Percentiles rank a stretch among this genome's conserved stretches.
These are phyloP conservation scores for Lipotes vexillifer DNA, from an alignment of 2,113 vertebrate species.

Conservation along the genomic window DNA sequence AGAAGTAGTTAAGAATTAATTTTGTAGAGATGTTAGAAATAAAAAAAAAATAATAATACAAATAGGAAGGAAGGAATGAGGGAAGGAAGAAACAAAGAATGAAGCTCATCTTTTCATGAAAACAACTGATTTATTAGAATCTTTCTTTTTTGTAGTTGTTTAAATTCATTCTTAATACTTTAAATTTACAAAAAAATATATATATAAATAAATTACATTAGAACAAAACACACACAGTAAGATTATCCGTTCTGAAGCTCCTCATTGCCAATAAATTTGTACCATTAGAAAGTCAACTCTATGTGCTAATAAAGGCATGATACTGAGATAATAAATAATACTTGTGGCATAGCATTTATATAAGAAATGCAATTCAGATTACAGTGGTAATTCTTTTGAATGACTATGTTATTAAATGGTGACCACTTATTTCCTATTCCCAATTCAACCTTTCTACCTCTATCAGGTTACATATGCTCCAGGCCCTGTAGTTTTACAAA, in stretches of 20 bases:
- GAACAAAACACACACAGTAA: neutral
- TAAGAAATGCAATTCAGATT: neutral
- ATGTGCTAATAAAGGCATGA: neutral
- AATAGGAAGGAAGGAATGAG: neutral
- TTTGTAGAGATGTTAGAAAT: constrained; percentile 48
- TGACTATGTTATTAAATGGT: neutral
- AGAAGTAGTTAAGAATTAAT: constrained; percentile 47
- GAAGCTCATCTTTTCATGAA: neutral
- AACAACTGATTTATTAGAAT: neutral
- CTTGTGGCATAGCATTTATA: neutral
- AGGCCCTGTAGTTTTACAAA: neutral
- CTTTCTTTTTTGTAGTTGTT: neutral
- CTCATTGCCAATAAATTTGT: neutral
- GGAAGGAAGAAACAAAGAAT: neutral
- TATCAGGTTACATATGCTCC: neutral
- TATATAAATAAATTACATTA: neutral
- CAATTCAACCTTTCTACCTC: neutral
- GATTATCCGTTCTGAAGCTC: neutral
- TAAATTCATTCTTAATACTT: neutral
- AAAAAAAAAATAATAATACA: neutral
- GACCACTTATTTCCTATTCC: neutral
- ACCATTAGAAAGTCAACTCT: neutral
- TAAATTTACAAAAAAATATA: neutral
- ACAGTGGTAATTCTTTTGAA: neutral
- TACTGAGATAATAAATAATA: neutral